Percentiles rank a stretch among this genome's conserved stretches.
phyloP scores from a whole-genome alignment of 2,113 vertebrate genomes.

The Megaleporinus macrocephalus region DNA sequence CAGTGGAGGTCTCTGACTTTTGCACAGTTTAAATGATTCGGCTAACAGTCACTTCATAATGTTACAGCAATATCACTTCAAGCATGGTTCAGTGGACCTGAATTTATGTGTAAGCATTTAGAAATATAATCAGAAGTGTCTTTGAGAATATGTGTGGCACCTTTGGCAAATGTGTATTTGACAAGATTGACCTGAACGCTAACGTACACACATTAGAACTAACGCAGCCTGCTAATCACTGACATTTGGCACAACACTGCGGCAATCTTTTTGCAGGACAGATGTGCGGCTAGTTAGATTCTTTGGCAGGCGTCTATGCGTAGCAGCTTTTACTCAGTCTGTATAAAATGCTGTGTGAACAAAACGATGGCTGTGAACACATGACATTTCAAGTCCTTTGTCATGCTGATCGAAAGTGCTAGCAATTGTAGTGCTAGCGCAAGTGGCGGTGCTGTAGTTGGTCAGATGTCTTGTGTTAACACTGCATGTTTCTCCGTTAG shows the following conservation, averaged over 20 bases:
- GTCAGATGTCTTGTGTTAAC: constrained; percentile 24
- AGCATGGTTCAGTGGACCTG: too few relatives aligned
- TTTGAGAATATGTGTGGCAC: neutral
- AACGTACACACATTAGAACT: neutral
- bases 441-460: constrained; percentile 8
- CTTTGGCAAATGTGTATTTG: neutral
- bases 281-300: constrained; percentile 40
- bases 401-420: constrained; percentile 29
- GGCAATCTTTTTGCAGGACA: constrained; percentile 38
- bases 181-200: constrained; percentile 6
- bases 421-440: neutral
- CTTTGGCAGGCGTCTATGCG: constrained; percentile 25
- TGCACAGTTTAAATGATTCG: too few relatives aligned
- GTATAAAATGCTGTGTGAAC: constrained; percentile 27
- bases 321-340: constrained; percentile 22
- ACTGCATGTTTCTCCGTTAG: neutral
- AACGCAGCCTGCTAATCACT: constrained; percentile 21
- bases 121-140: neutral
- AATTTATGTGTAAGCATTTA: neutral
- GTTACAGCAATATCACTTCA: neutral
- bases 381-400: constrained; percentile 53
- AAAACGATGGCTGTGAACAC: constrained; percentile 44
- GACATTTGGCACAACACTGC: constrained; percentile 36
- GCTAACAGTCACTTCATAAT: too few relatives aligned
- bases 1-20: too few relatives aligned